phyloP scores from a whole-genome alignment of 2,797 vertebrate species.

The Acrocephalus scirpaceus region DNA sequence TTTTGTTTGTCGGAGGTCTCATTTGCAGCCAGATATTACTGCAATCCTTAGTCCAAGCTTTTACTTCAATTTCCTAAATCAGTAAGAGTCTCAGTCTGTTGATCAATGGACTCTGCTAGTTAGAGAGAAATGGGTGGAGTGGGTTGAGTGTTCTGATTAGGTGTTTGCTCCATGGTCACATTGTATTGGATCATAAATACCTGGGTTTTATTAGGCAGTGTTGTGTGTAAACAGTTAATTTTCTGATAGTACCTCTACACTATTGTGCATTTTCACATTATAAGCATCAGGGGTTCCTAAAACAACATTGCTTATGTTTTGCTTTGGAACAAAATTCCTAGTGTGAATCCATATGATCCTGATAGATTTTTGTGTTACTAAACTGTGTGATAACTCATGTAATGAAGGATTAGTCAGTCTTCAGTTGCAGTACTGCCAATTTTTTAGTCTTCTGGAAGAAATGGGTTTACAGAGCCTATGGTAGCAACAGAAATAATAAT shows the following conservation, averaged over 20 bases:
- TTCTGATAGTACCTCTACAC: neutral
- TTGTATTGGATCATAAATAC: neutral
- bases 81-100: neutral
- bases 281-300: neutral
- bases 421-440: neutral
- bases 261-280: neutral
- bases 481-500: neutral
- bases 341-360: neutral
- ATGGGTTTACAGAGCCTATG: neutral
- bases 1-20: neutral
- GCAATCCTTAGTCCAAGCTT: neutral
- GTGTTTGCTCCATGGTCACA: neutral
- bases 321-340: neutral
- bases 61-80: neutral
- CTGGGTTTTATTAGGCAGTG: neutral
- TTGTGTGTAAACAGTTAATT: neutral
- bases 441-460: neutral
- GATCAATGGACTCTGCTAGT: neutral
- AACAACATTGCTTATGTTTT: neutral
- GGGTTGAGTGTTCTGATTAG: neutral
- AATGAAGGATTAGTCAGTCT: neutral
- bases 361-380: neutral
- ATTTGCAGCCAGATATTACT: neutral
- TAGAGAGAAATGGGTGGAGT: neutral
- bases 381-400: neutral